phyloP scores from a whole-genome alignment of 1,140 invertebrate species.

The Diprion similis region DNA sequence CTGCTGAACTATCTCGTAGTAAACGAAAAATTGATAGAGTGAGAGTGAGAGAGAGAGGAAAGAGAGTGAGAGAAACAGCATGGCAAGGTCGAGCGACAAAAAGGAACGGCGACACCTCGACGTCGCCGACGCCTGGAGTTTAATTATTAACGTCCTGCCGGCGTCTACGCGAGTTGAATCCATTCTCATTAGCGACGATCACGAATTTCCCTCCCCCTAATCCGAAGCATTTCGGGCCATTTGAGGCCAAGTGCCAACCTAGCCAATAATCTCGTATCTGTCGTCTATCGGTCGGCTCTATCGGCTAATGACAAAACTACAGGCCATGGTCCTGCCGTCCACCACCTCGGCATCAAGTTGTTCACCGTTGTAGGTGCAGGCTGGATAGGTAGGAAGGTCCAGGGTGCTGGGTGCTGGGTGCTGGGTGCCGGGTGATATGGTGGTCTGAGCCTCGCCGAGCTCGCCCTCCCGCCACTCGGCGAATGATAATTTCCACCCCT shows the following conservation, averaged over 20 bases:
- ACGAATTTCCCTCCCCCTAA: slow-evolving; percentile 1
- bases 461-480: slow-evolving; percentile 37
- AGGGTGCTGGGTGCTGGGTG: too few species aligned
- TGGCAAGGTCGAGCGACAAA: not conserved
- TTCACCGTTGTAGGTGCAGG: slow-evolving; percentile 40
- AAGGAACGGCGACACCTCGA: slow-evolving; percentile 7
- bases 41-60: slow-evolving; percentile 29
- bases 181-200: not conserved
- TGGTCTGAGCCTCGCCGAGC: slow-evolving; percentile 46
- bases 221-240: slow-evolving; percentile 31
- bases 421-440: slow-evolving; percentile 19
- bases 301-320: slow-evolving; percentile 64
- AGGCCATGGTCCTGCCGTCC: slow-evolving; percentile 45
- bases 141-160: slow-evolving; percentile 1
- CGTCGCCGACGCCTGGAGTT: slow-evolving; percentile 4
- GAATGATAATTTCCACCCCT: slow-evolving; percentile 56
- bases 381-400: too few species aligned
- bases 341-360: slow-evolving; percentile 57
- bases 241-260: slow-evolving; percentile 56
- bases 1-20: not conserved
- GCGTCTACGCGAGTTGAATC: slow-evolving; percentile 6
- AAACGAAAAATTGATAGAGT: slow-evolving; percentile 4
- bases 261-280: slow-evolving; percentile 58
- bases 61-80: slow-evolving; percentile 17
- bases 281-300: slow-evolving; percentile 56